Base-by-base conservation (phyloP, 2,113 vertebrate species). In the Petroica traversi region DNA sequence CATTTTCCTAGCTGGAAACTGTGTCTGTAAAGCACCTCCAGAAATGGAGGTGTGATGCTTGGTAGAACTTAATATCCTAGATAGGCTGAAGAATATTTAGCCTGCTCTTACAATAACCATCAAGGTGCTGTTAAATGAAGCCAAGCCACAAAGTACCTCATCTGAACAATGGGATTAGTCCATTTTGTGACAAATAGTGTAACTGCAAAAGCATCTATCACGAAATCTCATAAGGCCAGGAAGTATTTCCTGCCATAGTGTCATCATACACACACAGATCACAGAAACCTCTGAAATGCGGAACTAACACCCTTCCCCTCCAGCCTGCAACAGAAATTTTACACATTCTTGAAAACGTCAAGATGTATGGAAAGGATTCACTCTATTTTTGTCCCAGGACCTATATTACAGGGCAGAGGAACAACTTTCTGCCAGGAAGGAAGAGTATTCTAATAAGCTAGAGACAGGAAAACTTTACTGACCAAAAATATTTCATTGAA, bases 21-120 rank as follows among this genome's bases (percentile, higher is more conserved):
- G 19, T 66, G 55, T 19, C 71, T 92, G 64, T 69, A 61, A 92
- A 88, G 85, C 58, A 88, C 75, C 52, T 66, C 88, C 75, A 71
- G 78, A 87, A 95, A 58, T 28, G 78, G 61, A 92, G 75, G 82
- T 93, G 88, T 66, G 90, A 52, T 71, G 31, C n/a, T 92, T 82
- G 64, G 62, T 75, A 61, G 72, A 54, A 55, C 67, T 88, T 92
- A 93, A 94, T 69, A 96, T 45, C 61, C 92, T 55, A 88, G 78
- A 77, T 33, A 80, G 23, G 34, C 51, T 77, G 38, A 41, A 69
- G 71, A 85, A 84, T 88, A 92, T 88, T 92, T 82, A 97, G 64
- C 48, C 68, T 72, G 52, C 45, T 75, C 12, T 91, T 91, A 88
- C 67, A 94, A 77, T 62, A 91, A 78, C 69, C 15, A 74, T 71